phyloP scores from a whole-genome alignment of 2,888 invertebrate genomes.

The Griposia aprilina region DNA sequence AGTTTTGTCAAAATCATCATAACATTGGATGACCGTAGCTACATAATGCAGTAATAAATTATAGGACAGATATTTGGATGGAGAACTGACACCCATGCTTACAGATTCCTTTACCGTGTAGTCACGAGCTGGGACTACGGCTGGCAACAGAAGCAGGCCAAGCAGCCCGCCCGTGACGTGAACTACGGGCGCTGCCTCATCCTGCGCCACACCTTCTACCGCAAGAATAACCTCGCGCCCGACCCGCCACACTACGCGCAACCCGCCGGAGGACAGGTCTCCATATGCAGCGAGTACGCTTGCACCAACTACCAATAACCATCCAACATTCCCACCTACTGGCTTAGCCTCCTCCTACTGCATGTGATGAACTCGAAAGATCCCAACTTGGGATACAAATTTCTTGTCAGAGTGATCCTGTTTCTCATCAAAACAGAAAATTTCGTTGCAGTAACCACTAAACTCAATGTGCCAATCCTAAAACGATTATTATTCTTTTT shows the following conservation, averaged over 20 bases:
- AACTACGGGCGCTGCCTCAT: constrained; percentile 89
- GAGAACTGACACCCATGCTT: constrained; percentile 13
- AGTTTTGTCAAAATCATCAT: not conserved
- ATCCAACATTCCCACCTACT: constrained; percentile 41
- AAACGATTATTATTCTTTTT: constrained; percentile 39
- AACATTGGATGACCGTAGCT: not conserved
- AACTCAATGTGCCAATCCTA: constrained; percentile 32
- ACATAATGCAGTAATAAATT: not conserved
- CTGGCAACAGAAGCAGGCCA: constrained; percentile 89
- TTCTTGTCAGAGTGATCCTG: constrained; percentile 24
- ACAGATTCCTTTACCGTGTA: constrained; percentile 88
- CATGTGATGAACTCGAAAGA: constrained; percentile 57
- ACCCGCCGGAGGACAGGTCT: constrained; percentile 83
- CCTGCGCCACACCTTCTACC: constrained; percentile 90
- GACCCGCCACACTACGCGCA: constrained; percentile 90
- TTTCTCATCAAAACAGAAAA: constrained; percentile 48
- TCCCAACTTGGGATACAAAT: constrained; percentile 44
- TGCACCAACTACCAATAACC: constrained; percentile 73
- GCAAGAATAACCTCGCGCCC: constrained; percentile 88
- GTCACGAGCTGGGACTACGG: constrained; percentile 90
- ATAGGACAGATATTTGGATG: constrained; percentile 4
- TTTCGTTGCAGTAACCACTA: constrained; percentile 26
- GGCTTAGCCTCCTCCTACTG: constrained; percentile 46
- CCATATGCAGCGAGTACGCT: constrained; percentile 85
- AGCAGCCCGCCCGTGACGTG: constrained; percentile 77